These are phyloP conservation scores for Heliconius hermathena DNA, from an alignment of 1,140 invertebrate species.

Conservation along the genomic window DNA sequence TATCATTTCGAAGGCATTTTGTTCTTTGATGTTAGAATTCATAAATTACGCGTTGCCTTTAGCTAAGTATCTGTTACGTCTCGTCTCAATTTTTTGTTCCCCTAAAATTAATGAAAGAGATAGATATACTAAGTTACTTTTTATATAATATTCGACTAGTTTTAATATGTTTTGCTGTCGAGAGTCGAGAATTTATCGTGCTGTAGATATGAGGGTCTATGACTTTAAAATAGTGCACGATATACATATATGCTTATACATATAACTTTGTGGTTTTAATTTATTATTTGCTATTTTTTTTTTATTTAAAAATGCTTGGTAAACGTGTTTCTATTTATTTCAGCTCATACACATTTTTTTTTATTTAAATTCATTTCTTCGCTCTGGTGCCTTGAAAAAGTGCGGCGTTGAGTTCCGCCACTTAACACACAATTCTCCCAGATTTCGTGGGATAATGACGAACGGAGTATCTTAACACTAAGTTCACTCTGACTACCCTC, in stretches of 20 bases:
- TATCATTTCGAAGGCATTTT: neutral
- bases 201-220: neutral
- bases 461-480: too few relatives aligned
- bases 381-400: too few relatives aligned
- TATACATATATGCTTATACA: neutral
- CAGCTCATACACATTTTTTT: too few relatives aligned
- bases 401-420: too few relatives aligned
- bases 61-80: neutral
- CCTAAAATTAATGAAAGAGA: constrained; percentile 9
- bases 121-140: neutral
- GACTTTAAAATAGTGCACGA: neutral
- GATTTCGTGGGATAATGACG: too few relatives aligned
- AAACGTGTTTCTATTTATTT: too few relatives aligned
- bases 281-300: neutral
- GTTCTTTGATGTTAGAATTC: neutral
- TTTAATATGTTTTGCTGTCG: neutral
- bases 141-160: neutral
- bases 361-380: too few relatives aligned
- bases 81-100: neutral
- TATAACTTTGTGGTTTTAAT: neutral
- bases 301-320: too few relatives aligned
- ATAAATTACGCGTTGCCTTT: neutral
- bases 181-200: neutral
- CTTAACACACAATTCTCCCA: too few relatives aligned
- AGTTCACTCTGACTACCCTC: too few relatives aligned